A percentile compares a stretch with the other conserved stretches of the same genome.
Conservation (phyloP, 2,113 vertebrate species). For the Gallinago media region DNA sequence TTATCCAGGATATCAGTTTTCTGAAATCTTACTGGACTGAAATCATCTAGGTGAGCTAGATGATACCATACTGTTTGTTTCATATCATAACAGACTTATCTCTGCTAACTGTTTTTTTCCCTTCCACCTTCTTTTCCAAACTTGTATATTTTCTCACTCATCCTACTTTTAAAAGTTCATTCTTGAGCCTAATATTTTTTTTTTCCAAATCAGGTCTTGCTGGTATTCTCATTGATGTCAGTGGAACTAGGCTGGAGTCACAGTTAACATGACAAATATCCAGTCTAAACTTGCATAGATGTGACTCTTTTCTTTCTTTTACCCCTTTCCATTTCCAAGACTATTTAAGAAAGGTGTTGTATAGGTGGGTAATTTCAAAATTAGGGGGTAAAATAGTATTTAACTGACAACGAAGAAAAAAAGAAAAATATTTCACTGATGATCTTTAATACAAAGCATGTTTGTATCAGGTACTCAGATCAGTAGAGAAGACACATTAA, state of each 20-base stretch:
- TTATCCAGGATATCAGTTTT: background rate
- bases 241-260: background rate
- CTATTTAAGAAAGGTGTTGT: background rate
- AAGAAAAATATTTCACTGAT: background rate
- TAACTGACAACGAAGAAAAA: background rate
- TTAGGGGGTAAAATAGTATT: background rate
- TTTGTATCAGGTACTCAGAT: background rate
- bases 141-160: background rate
- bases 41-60: background rate
- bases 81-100: background rate
- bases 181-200: background rate
- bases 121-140: background rate
- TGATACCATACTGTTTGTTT: background rate
- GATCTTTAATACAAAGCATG: background rate
- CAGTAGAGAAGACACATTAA: background rate
- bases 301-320: background rate
- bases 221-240: background rate
- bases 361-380: conserved; percentile 20
- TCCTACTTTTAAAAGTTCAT: background rate
- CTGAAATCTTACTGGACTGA: background rate
- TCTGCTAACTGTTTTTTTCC: background rate
- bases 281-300: background rate
- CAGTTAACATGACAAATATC: background rate
- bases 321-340: background rate
- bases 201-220: background rate